Conservation (phyloP, 2,113 vertebrate genomes). For the Carassius gibelio region DNA sequence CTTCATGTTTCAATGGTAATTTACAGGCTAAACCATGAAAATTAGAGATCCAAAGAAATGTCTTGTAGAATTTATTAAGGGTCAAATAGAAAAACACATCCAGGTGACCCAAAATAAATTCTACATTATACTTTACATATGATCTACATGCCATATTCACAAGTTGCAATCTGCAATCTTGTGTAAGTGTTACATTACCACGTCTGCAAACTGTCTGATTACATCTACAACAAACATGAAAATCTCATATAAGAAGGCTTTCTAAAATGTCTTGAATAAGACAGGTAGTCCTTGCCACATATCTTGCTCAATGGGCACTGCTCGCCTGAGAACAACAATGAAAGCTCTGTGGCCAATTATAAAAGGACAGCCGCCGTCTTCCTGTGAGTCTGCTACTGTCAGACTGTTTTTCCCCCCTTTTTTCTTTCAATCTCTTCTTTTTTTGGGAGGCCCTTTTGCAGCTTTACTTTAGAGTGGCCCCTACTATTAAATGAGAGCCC, state of each 20-base stretch:
- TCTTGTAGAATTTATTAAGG: conserved; percentile 13
- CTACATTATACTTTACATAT: neutral
- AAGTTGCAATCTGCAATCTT: neutral
- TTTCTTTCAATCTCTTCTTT: conserved; percentile 47
- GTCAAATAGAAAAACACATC: conserved; percentile 5
- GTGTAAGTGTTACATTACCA: neutral
- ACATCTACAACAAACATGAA: neutral
- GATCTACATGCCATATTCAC: neutral
- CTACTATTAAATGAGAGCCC: conserved; percentile 50
- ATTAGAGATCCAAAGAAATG: conserved; percentile 29
- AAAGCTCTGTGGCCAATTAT: conserved; percentile 42
- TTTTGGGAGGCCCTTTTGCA: conserved; percentile 43
- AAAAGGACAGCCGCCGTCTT: conserved; percentile 46
- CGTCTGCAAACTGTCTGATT: neutral
- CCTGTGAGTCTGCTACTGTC: conserved; percentile 53
- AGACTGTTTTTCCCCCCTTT: neutral
- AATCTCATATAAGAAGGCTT: neutral
- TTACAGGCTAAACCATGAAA: neutral
- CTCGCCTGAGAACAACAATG: conserved; percentile 27
- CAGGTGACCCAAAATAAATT: conserved; percentile 10
- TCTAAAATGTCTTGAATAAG: neutral
- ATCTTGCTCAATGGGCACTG: conserved; percentile 18
- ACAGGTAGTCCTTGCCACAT: conserved; percentile 30
- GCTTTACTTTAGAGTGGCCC: conserved; percentile 54
- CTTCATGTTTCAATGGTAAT: conserved; percentile 23